Conservation (phyloP, 2,797 vertebrate species). For the Cichlasoma orientale region DNA sequence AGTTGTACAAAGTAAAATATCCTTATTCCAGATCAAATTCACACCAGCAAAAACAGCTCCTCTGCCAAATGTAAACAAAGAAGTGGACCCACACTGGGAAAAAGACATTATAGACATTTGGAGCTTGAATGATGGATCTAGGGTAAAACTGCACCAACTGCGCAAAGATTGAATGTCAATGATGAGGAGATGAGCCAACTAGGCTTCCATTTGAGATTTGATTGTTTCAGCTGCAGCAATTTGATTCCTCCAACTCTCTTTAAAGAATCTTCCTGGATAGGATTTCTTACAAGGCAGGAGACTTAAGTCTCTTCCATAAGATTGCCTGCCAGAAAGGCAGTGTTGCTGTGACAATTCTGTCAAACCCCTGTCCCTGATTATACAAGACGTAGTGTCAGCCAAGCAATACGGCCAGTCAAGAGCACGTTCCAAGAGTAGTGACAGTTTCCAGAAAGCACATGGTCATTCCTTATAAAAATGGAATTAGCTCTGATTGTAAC, state of each 20-base stretch:
- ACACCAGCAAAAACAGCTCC: conserved; percentile 7
- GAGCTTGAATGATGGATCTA: conserved; percentile 48
- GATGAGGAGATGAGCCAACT: conserved; percentile 47
- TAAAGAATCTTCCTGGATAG: conserved; percentile 52
- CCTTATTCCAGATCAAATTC: neutral
- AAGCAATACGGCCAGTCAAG: conserved; percentile 29
- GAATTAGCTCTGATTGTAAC: conserved; percentile 24
- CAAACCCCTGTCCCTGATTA: conserved; percentile 56
- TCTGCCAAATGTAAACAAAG: conserved; percentile 32
- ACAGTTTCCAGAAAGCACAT: conserved; percentile 50
- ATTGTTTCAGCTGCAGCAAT: conserved; percentile 61
- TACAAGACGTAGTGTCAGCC: conserved; percentile 37
- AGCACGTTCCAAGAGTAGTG: conserved; percentile 28
- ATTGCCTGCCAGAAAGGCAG: conserved; percentile 41
- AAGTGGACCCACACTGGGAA: conserved; percentile 25
- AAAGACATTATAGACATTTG: conserved; percentile 10
- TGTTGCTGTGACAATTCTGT: conserved; percentile 61
- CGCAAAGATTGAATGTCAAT: conserved; percentile 40
- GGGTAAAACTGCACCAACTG: conserved; percentile 37
- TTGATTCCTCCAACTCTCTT: conserved; percentile 56
- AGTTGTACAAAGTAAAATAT: neutral
- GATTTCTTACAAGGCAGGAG: conserved; percentile 53
- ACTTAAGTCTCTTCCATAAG: conserved; percentile 55
- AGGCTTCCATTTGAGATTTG: conserved; percentile 55
- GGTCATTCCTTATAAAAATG: conserved; percentile 8